Percentiles rank a stretch among this genome's conserved stretches.
phyloP scores from a whole-genome alignment of 2,113 vertebrate genomes.

The Aegotheles bennettii region DNA sequence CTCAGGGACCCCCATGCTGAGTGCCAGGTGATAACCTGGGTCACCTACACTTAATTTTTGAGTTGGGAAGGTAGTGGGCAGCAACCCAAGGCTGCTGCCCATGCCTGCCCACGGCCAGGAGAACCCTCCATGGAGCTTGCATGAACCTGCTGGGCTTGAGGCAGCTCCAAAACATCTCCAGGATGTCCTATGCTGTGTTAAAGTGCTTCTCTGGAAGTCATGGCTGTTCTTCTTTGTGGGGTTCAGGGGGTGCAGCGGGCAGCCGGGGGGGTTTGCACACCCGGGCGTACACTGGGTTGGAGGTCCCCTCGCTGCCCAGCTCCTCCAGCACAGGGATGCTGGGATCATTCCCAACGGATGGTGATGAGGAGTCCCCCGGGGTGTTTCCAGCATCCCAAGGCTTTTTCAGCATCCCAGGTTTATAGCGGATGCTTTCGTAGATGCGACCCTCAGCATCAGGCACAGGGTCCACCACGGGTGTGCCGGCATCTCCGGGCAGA shows the following conservation, averaged over 20 bases:
- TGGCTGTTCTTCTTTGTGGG: background rate
- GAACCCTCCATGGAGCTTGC: background rate
- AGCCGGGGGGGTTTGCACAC: background rate
- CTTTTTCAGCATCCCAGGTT: background rate
- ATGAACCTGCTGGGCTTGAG: fast-evolving
- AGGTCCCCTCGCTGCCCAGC: background rate
- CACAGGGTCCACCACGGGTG: fast-evolving
- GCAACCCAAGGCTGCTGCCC: background rate
- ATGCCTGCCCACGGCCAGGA: background rate
- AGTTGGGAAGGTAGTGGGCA: background rate
- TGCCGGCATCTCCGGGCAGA: background rate
- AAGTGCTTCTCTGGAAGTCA: background rate
- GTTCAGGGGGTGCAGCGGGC: fast-evolving
- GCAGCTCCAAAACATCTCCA: background rate
- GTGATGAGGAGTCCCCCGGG: background rate
- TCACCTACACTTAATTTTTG: background rate
- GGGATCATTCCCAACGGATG: fast-evolving
- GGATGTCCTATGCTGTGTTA: background rate
- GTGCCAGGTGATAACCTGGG: background rate
- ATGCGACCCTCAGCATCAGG: background rate
- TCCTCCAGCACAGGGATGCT: background rate
- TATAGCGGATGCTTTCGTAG: slow-evolving; percentile 6
- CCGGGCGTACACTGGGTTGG: background rate
- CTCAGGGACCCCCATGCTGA: background rate
- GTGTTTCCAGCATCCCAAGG: too few species aligned